Evolutionary conservation across 2,888 invertebrate species (phyloP).

Genomic region (Amblyjoppa proteus): DNA sequence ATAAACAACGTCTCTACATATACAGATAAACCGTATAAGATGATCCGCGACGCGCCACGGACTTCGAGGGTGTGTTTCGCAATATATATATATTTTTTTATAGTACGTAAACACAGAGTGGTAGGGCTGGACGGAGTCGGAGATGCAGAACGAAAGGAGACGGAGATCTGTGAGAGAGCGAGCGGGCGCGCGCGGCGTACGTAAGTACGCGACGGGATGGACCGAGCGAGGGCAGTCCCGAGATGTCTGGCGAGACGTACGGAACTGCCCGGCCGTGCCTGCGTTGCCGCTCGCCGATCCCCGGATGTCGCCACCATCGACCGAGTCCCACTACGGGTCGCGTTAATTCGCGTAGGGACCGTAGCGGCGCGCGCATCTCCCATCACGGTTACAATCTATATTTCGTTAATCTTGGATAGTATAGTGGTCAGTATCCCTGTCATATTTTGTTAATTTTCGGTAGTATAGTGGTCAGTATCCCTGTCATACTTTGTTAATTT

Average conservation of each 20-base stretch:
- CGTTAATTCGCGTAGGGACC: neutral
- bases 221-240: constrained; percentile 65
- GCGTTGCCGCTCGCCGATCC: constrained; percentile 58
- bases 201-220: constrained; percentile 56
- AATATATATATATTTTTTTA: too few relatives aligned
- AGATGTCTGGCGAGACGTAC: constrained; percentile 72
- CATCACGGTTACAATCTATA: too few relatives aligned
- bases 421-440: too few relatives aligned
- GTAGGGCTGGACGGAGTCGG: neutral
- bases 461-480: too few relatives aligned
- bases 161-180: neutral
- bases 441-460: too few relatives aligned
- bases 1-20: too few relatives aligned
- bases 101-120: neutral
- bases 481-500: too few relatives aligned
- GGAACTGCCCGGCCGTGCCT: constrained; percentile 57
- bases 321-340: constrained; percentile 57
- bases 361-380: too few relatives aligned
- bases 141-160: constrained; percentile 2
- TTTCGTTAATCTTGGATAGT: too few relatives aligned
- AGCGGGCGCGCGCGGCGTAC: constrained; percentile 24
- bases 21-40: too few relatives aligned
- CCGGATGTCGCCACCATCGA: constrained; percentile 62
- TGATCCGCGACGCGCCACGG: too few relatives aligned
- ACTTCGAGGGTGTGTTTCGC: too few relatives aligned